phyloP scores from a whole-genome alignment of 2,797 vertebrate species.

The Falco cherrug region DNA sequence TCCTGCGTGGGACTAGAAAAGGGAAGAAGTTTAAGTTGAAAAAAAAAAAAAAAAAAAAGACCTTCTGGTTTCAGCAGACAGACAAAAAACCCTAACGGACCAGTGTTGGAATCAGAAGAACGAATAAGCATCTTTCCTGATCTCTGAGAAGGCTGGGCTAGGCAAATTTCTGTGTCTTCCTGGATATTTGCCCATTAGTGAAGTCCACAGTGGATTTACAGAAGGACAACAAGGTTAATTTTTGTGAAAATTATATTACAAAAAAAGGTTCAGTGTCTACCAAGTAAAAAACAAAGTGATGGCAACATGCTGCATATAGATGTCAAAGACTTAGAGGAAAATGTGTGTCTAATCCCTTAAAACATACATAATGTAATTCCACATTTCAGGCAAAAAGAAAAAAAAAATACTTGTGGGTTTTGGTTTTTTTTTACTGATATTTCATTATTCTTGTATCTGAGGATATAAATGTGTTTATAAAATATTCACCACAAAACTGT shows the following conservation, averaged over 20 bases:
- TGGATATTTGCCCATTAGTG: background rate
- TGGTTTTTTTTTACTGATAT: background rate
- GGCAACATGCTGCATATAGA: rapidly evolving
- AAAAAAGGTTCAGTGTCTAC: background rate
- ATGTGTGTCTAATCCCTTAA: background rate
- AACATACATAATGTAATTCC: background rate
- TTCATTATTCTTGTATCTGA: background rate
- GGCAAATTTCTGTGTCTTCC: background rate
- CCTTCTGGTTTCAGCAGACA: background rate
- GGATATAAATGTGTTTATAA: background rate
- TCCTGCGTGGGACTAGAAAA: background rate
- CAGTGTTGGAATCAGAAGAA: background rate
- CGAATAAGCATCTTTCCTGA: background rate
- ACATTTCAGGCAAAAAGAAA: background rate
- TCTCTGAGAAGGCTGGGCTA: background rate
- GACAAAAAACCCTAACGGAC: background rate
- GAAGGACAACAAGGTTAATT: background rate
- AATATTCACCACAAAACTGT: background rate
- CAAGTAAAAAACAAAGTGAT: background rate
- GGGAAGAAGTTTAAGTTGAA: background rate
- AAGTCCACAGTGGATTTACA: background rate
- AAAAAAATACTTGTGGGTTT: background rate
- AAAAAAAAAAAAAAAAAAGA: background rate
- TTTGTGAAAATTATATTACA: background rate
- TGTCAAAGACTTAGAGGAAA: background rate